Percentiles rank a stretch among this genome's conserved stretches.
phyloP scores from a whole-genome alignment of 2,113 vertebrate genomes.

The Rhynchomys soricoides region DNA sequence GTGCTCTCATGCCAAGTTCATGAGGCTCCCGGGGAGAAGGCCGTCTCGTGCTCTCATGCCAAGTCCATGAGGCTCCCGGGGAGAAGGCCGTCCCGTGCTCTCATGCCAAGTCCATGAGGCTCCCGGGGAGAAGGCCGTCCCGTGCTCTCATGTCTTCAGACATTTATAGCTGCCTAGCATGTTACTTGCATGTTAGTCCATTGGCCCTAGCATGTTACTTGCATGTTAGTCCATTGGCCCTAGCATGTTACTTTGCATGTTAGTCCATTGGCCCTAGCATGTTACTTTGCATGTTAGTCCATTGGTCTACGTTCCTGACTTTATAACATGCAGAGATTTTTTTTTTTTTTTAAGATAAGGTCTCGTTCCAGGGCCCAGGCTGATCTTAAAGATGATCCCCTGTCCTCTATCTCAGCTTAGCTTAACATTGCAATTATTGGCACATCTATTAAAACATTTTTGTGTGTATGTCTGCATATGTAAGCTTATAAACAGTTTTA shows the following conservation, averaged over 20 bases:
- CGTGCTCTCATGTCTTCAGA: neutral
- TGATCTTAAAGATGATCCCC: neutral
- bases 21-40: too few relatives aligned
- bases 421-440: neutral
- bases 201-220: too few relatives aligned
- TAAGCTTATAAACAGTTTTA: neutral
- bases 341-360: neutral
- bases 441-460: neutral
- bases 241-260: too few relatives aligned
- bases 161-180: too few relatives aligned
- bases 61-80: neutral
- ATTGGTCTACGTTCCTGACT: neutral
- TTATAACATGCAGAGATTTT: neutral
- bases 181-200: too few relatives aligned
- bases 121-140: neutral
- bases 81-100: too few relatives aligned
- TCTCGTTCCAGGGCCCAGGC: neutral
- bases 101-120: too few relatives aligned
- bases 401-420: neutral
- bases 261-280: neutral
- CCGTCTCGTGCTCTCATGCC: neutral
- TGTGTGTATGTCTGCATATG: neutral
- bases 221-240: too few relatives aligned
- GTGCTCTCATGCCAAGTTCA: too few relatives aligned
- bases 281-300: neutral